A percentile compares a stretch with the other conserved stretches of the same genome.
Evolutionary conservation across 2,888 invertebrate genomes (phyloP).

Genomic region (Hemistola chrysoprasaria): DNA sequence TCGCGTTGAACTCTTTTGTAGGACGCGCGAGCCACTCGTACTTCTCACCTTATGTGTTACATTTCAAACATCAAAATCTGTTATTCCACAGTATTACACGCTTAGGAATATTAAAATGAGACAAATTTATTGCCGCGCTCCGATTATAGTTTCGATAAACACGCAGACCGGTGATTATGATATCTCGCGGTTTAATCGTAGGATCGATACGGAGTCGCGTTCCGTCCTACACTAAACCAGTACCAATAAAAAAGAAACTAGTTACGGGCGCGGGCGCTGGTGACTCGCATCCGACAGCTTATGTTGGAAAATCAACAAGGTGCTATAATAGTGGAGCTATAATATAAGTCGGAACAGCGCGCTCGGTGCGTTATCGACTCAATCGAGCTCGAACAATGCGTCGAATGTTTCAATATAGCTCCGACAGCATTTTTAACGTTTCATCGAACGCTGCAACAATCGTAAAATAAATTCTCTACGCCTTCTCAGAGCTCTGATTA

Average conservation of each 20-base stretch:
- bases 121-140: constrained; percentile 78
- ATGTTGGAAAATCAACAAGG: constrained; percentile 79
- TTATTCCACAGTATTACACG: constrained; percentile 66
- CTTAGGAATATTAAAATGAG: constrained; percentile 78
- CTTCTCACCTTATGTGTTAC: constrained; percentile 49
- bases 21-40: constrained; percentile 36
- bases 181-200: constrained; percentile 77
- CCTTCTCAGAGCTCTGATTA: constrained; percentile 80
- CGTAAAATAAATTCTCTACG: constrained; percentile 81
- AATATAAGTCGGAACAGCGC: constrained; percentile 62
- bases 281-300: constrained; percentile 71
- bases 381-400: constrained; percentile 76
- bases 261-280: constrained; percentile 46
- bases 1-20: constrained; percentile 76
- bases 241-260: constrained; percentile 79
- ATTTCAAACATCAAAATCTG: constrained; percentile 56
- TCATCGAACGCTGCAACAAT: constrained; percentile 78
- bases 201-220: constrained; percentile 76
- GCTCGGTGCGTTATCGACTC: constrained; percentile 73
- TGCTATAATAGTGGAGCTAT: constrained; percentile 55
- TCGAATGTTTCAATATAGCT: constrained; percentile 79
- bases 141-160: constrained; percentile 80
- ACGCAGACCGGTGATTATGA: constrained; percentile 80
- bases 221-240: constrained; percentile 78
- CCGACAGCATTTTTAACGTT: constrained; percentile 81